Percentiles rank a stretch among this genome's conserved stretches.
These are phyloP conservation scores for Ischnura elegans DNA, from an alignment of 2,888 invertebrate genomes.

Conservation along the genomic window DNA sequence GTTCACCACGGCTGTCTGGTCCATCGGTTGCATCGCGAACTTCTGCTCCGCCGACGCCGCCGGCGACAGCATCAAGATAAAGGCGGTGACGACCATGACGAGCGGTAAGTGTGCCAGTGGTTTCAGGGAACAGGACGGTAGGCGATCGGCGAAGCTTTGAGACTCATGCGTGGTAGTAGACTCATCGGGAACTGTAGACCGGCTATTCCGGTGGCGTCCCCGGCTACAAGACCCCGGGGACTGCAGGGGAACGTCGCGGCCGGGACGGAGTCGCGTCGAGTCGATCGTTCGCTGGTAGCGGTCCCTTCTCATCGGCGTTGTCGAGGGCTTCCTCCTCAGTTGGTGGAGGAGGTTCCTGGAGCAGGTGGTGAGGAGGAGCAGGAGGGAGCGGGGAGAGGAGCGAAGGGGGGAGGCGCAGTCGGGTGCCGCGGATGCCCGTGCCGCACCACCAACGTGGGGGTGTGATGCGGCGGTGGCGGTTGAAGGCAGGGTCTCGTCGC, in stretches of 20 bases:
- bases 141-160: neutral
- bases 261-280: neutral
- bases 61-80: conserved; percentile 71
- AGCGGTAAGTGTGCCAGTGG: neutral
- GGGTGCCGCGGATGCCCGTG: neutral
- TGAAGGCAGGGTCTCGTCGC: neutral
- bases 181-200: neutral
- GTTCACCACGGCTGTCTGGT: conserved; percentile 93
- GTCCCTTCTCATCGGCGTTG: neutral
- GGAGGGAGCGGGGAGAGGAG: conserved; percentile 39
- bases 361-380: conserved; percentile 54
- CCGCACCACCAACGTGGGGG: neutral
- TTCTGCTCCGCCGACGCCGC: conserved; percentile 84
- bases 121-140: neutral
- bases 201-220: conserved; percentile 10
- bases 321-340: neutral
- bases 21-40: conserved; percentile 95
- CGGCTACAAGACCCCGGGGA: neutral
- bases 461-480: neutral
- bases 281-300: neutral
- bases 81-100: neutral
- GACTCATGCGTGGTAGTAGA: neutral
- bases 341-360: conserved; percentile 58
- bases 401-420: neutral
- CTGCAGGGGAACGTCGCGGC: neutral